These are phyloP conservation scores for Sebastes schlegelii DNA, from an alignment of 2,113 vertebrate genomes.

Conservation along the genomic window DNA sequence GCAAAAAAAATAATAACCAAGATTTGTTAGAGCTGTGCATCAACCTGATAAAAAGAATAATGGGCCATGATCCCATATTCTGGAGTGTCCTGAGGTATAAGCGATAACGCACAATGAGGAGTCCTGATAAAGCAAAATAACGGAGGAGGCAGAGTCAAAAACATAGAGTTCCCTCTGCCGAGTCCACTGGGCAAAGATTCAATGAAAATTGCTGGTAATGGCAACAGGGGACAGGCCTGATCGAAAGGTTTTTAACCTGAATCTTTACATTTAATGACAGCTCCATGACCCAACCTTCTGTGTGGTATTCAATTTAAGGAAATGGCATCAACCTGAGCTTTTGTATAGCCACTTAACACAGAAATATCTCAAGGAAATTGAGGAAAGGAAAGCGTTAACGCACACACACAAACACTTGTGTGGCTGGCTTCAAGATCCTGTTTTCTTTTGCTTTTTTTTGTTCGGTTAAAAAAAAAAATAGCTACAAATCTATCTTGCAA, in stretches of 20 bases:
- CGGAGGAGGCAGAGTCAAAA: slow-evolving; percentile 11
- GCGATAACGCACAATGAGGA: slow-evolving; percentile 64
- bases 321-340: background rate
- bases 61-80: slow-evolving; percentile 44
- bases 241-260: background rate
- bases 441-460: too few species aligned
- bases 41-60: slow-evolving; percentile 55
- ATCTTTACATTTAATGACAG: background rate
- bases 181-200: slow-evolving; percentile 36
- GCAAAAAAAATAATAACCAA: slow-evolving; percentile 26
- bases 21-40: slow-evolving; percentile 35
- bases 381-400: background rate
- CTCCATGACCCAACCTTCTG: background rate
- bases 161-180: background rate
- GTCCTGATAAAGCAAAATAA: slow-evolving; percentile 28
- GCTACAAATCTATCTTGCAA: background rate
- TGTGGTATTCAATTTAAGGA: background rate
- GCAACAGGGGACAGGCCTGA: background rate
- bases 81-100: slow-evolving; percentile 73
- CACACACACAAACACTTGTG: background rate
- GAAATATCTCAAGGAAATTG: background rate
- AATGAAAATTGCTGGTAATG: slow-evolving; percentile 23
- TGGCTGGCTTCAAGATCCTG: background rate
- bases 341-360: background rate
- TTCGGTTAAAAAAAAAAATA: too few species aligned